Evolutionary conservation across 2,113 vertebrate genomes (phyloP).

Genomic region (Neolamprologus kungweensis): DNA sequence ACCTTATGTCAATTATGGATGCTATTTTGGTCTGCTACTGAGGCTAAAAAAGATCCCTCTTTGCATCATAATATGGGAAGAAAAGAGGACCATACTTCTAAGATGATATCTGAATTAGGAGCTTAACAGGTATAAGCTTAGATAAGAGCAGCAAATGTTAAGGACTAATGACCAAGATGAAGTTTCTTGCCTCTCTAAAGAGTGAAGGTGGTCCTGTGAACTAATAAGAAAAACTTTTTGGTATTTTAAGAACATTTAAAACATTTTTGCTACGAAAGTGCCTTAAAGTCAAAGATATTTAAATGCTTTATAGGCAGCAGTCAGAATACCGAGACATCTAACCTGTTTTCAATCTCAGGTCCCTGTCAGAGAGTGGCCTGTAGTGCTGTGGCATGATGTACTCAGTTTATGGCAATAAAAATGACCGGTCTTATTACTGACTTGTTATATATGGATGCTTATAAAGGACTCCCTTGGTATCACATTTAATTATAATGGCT

Average conservation of each 20-base stretch:
- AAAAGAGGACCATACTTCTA: not conserved
- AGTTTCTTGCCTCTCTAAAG: not conserved
- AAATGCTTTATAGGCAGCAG: not conserved
- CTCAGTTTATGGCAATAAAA: not conserved
- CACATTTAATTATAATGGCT: not conserved
- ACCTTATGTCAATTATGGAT: constrained; percentile 14
- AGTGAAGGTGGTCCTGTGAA: not conserved
- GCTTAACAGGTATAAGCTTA: not conserved
- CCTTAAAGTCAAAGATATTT: not conserved
- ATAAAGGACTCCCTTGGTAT: not conserved
- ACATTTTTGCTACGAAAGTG: not conserved
- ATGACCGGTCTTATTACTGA: not conserved
- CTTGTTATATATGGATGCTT: not conserved
- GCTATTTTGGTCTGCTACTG: not conserved
- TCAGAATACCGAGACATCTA: not conserved
- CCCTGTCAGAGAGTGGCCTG: not conserved
- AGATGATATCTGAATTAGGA: not conserved
- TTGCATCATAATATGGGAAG: not conserved
- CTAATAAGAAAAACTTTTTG: not conserved
- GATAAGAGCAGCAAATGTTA: not conserved
- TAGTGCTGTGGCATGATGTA: not conserved
- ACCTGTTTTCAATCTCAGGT: not conserved
- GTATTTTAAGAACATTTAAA: not conserved
- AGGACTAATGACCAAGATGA: not conserved
- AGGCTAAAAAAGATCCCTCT: not conserved